Conservation (phyloP, 2,888 invertebrate genomes). For the Habroteleia sp. region DNA sequence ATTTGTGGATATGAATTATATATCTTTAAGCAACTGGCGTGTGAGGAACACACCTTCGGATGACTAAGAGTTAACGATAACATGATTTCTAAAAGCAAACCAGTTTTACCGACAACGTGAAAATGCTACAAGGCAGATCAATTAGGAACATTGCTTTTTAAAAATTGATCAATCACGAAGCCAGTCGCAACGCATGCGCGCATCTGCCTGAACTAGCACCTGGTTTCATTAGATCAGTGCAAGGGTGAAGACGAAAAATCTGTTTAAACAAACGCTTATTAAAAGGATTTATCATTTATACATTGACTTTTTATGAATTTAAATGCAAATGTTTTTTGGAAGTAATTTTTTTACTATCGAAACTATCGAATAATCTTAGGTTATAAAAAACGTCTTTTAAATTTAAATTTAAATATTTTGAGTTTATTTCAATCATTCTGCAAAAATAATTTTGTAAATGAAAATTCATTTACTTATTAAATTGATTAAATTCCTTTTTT, state of each 20-base stretch:
- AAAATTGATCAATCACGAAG: conserved; percentile 77
- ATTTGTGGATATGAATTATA: conserved; percentile 49
- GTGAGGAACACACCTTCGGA: conserved; percentile 75
- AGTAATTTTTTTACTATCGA: too few species aligned
- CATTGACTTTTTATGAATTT: too few species aligned
- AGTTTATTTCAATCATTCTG: too few species aligned
- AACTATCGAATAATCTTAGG: too few species aligned
- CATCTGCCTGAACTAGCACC: conserved; percentile 71
- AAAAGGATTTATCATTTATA: too few species aligned
- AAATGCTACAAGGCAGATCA: conserved; percentile 68
- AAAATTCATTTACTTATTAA: too few species aligned
- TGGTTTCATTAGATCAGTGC: conserved; percentile 70
- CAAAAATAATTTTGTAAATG: too few species aligned
- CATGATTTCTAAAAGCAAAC: conserved; percentile 57
- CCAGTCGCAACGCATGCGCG: conserved; percentile 70
- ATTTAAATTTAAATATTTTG: too few species aligned
- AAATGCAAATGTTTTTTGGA: too few species aligned
- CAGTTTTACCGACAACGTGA: conserved; percentile 58
- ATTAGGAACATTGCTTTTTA: conserved; percentile 79
- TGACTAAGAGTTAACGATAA: conserved; percentile 74
- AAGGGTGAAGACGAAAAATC: conserved; percentile 38
- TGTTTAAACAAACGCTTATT: background rate
- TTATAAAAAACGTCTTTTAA: too few species aligned
- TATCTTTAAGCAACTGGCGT: conserved; percentile 51
- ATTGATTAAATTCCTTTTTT: too few species aligned